These are phyloP conservation scores for Zalophus californianus DNA, from an alignment of 2,797 vertebrate species.

Conservation along the genomic window DNA sequence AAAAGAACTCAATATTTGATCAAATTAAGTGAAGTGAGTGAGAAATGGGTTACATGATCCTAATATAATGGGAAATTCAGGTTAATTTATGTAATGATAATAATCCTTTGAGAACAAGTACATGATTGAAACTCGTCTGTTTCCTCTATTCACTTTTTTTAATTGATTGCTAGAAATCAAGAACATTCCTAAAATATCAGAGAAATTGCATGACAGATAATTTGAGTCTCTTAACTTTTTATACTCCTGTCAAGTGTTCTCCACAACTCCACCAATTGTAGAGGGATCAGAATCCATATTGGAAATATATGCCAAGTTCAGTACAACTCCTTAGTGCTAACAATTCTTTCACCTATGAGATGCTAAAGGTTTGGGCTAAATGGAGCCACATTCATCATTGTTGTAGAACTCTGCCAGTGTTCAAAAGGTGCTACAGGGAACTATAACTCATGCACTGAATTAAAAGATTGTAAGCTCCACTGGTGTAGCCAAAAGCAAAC, in stretches of 20 bases:
- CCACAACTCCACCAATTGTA: background rate
- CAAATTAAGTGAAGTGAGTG: slow-evolving; percentile 73
- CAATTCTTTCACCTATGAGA: slow-evolving; percentile 74
- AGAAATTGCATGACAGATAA: background rate
- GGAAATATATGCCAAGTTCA: slow-evolving; percentile 69
- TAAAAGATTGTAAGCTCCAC: slow-evolving; percentile 77
- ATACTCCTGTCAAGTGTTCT: background rate
- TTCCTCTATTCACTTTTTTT: slow-evolving; percentile 43
- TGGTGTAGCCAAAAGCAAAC: slow-evolving; percentile 73
- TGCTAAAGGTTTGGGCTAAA: slow-evolving; percentile 73
- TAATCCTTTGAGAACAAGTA: slow-evolving; percentile 74
- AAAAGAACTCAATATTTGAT: slow-evolving; percentile 45
- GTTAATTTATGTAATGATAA: slow-evolving; percentile 79
- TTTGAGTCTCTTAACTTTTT: slow-evolving; percentile 22
- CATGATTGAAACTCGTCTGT: slow-evolving; percentile 63
- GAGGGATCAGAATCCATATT: slow-evolving; percentile 56
- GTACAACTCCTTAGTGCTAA: slow-evolving; percentile 70
- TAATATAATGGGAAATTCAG: slow-evolving; percentile 80
- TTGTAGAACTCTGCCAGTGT: slow-evolving; percentile 81
- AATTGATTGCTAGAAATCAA: slow-evolving; percentile 74
- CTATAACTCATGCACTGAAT: slow-evolving; percentile 80
- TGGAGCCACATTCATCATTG: slow-evolving; percentile 80
- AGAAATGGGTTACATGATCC: slow-evolving; percentile 47
- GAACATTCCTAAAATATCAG: slow-evolving; percentile 76
- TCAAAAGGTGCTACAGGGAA: slow-evolving; percentile 83